phyloP scores from a whole-genome alignment of 2,113 vertebrate genomes.

The Todiramphus chloris region DNA sequence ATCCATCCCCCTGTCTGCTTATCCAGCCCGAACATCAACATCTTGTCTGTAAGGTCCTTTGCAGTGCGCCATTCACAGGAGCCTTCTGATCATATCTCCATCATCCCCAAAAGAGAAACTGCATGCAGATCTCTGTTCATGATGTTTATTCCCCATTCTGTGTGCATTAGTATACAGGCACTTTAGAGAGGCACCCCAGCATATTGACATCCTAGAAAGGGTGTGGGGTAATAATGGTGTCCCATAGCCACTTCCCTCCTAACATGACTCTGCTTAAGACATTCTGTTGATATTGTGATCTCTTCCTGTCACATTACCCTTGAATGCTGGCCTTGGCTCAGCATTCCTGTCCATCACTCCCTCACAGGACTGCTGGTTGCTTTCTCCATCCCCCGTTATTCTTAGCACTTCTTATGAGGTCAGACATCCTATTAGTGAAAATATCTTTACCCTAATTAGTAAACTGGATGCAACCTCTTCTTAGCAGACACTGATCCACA shows the following conservation, averaged over 20 bases:
- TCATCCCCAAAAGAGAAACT: neutral
- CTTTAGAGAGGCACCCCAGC: neutral
- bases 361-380: neutral
- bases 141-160: neutral
- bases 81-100: neutral
- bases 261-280: neutral
- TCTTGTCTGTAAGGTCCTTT: neutral
- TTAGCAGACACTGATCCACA: neutral
- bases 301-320: neutral
- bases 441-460: neutral
- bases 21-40: neutral
- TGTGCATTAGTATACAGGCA: neutral
- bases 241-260: neutral
- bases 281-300: neutral
- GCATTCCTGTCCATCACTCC: neutral
- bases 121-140: too few species aligned
- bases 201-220: too few species aligned
- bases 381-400: neutral
- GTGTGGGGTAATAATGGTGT: neutral
- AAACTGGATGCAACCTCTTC: neutral
- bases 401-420: neutral
- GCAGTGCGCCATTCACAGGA: neutral
- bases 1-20: neutral
- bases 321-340: too few species aligned
- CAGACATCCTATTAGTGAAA: neutral